Base-by-base conservation (phyloP, 2,113 vertebrate species). In the Burhinus oedicnemus region DNA sequence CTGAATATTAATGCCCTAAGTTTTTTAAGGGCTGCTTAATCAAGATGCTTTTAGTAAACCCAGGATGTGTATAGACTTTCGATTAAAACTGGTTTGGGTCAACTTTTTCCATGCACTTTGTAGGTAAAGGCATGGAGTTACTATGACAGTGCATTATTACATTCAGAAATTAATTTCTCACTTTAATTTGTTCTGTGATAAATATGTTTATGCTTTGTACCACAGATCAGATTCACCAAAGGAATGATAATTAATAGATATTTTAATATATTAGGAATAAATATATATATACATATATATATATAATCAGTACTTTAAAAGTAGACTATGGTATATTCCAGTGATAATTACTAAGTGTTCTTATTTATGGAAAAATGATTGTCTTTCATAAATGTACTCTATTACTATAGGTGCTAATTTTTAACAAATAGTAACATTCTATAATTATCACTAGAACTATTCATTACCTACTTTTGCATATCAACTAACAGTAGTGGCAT, bases 371-470 rank as follows among this genome's bases (percentile, higher is more conserved):
- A 86, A 86, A 95, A 91, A 62, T 27, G 8, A 58, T 83, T 97
- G 86, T 95, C 79, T 80, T 88, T 97, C 72, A n/a, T 94, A 78
- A 90, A 78, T 88, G 51, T 45, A 30, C 21, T 70, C 29, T 91
- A 29, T 90, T 94, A 68, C 38, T 84, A 15, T 80, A 91, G 93
- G 81, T 97, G 81, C 96, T 95, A 69, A 45, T 91, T 95, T 92
- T 94, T 72, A 89, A 66, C 45, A 45, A 76, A 57, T 81, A 76
- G 27, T 55, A 82, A 12, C 29, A 85, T 95, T 97, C 89, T 98
- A 70, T 97, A 96, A 93, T 98, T 98, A 98, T 94, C 96, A 98
- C 97, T 95, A 96, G 88, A 94, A 79, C 22, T 89, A 72, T 87
- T 95, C 44, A 51, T 84, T 91, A 62, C 66, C 74, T 94, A 87